Conservation (phyloP, 2,113 vertebrate genomes). For the Paraplagusia blochii region DNA sequence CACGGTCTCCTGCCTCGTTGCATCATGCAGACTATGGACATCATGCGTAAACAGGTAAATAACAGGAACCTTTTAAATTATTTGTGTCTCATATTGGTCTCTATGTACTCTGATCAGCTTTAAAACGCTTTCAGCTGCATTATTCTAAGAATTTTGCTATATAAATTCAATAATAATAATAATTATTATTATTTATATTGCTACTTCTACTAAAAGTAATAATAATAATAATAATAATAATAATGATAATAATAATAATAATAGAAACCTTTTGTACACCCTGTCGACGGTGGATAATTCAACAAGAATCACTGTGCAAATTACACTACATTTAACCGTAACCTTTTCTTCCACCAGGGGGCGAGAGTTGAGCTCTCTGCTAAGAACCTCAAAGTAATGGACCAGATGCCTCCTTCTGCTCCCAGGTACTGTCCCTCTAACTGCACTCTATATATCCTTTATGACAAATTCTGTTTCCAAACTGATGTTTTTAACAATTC, state of each 20-base stretch:
- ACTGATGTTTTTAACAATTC: no score
- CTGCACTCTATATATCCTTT: no score
- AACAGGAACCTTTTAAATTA: neutral
- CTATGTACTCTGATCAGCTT: no score
- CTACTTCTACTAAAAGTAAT: no score
- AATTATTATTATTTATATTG: no score
- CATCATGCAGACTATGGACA: slow-evolving; percentile 96
- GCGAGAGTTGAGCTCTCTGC: slow-evolving; percentile 95
- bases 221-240: no score
- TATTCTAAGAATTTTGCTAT: no score
- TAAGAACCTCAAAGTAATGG: slow-evolving; percentile 96
- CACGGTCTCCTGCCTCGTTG: slow-evolving; percentile 92
- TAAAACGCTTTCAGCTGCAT: no score
- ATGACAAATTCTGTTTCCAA: no score
- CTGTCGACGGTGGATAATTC: neutral
- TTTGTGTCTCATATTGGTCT: no score
- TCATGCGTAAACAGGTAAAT: slow-evolving; percentile 95
- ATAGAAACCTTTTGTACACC: neutral
- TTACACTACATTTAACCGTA: slow-evolving; percentile 3
- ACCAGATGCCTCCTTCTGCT: slow-evolving; percentile 90
- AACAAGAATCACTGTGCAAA: neutral
- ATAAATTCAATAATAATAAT: no score
- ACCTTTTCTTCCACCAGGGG: slow-evolving; percentile 78
- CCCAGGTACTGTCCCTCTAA: slow-evolving; percentile 79
- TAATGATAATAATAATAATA: no score